Percentiles rank a stretch among this genome's conserved stretches.
Conservation (phyloP, 2,888 invertebrate species). For the Drosophila neotestacea region DNA sequence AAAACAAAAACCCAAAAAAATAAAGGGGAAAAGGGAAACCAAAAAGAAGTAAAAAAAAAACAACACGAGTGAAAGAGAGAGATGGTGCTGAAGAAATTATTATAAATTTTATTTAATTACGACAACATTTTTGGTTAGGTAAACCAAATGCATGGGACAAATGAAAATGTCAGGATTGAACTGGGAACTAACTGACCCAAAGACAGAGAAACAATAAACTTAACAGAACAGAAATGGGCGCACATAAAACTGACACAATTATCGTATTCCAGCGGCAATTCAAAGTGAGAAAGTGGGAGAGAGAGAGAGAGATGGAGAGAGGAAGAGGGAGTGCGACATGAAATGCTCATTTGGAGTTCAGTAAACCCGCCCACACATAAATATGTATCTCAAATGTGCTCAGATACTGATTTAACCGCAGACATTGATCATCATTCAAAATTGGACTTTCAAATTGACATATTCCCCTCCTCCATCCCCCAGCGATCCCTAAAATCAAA, state of each 20-base stretch:
- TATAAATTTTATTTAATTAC: conserved; percentile 79
- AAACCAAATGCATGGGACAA: conserved; percentile 36
- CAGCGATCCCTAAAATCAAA: neutral
- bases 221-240: conserved; percentile 44
- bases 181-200: conserved; percentile 49
- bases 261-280: conserved; percentile 23
- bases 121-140: conserved; percentile 47
- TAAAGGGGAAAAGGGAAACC: conserved; percentile 17
- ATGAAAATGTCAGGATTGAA: conserved; percentile 72
- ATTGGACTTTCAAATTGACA: conserved; percentile 59
- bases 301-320: conserved; percentile 20
- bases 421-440: conserved; percentile 66
- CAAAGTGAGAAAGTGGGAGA: conserved; percentile 23
- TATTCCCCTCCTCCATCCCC: conserved; percentile 1
- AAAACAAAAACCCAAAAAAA: conserved; percentile 18
- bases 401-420: conserved; percentile 15
- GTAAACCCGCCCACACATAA: conserved; percentile 47
- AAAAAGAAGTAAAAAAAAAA: too few relatives aligned
- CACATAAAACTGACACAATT: conserved; percentile 61
- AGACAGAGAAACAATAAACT: conserved; percentile 41
- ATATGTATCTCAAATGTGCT: neutral
- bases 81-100: conserved; percentile 66
- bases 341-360: conserved; percentile 38
- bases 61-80: neutral
- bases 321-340: conserved; percentile 1